Evolutionary conservation across 2,888 invertebrate genomes (phyloP).

Genomic region (Entomobrya multifasciata): DNA sequence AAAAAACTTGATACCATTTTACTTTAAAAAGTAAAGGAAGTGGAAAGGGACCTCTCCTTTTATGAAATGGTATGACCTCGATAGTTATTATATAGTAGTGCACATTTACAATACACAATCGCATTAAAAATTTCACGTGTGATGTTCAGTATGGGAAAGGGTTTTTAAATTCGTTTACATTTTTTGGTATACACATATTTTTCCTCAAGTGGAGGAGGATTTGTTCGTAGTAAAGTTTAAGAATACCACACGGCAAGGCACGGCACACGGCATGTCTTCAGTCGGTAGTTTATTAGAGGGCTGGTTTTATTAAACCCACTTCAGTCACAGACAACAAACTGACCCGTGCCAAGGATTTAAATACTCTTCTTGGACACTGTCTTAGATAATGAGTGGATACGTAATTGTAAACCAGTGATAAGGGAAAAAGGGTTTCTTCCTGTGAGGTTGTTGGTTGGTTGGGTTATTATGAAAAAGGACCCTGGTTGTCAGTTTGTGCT

Average conservation of each 20-base stretch:
- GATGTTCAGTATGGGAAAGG: constrained; percentile 7
- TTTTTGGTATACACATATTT: constrained; percentile 3
- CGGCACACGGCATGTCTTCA: neutral
- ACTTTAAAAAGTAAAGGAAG: neutral
- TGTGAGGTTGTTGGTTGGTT: too few relatives aligned
- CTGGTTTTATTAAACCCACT: neutral
- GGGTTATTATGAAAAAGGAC: constrained; percentile 33
- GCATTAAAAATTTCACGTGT: neutral
- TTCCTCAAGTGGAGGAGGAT: constrained; percentile 56
- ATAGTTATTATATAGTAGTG: constrained; percentile 34
- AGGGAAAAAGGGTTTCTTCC: constrained; percentile 37
- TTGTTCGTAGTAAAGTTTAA: neutral
- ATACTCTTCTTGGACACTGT: neutral
- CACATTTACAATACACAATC: constrained; percentile 26
- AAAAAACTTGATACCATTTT: too few relatives aligned
- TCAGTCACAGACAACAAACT: neutral
- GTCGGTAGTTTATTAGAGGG: neutral
- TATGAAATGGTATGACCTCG: constrained; percentile 49
- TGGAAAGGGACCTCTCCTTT: constrained; percentile 6
- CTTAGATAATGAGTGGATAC: constrained; percentile 50
- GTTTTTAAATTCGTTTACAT: neutral
- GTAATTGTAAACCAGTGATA: constrained; percentile 2
- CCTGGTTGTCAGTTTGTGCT: constrained; percentile 49
- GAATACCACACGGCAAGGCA: neutral
- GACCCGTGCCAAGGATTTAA: constrained; percentile 45